phyloP scores from a whole-genome alignment of 2,113 vertebrate genomes.

The Myrmecophaga tridactyla region DNA sequence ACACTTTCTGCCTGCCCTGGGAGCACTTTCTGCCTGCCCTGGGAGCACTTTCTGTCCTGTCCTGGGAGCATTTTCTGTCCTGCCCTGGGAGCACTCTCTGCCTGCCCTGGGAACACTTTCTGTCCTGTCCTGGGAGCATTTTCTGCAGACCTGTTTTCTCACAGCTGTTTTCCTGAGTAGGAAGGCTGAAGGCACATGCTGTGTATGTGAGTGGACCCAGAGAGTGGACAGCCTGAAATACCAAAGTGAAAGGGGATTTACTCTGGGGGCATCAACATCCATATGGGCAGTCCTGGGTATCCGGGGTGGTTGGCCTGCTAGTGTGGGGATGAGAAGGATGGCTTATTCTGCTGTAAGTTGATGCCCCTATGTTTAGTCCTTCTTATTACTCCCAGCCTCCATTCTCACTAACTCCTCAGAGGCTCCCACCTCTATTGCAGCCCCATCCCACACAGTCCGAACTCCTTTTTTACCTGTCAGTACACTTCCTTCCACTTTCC shows the following conservation, averaged over 20 bases:
- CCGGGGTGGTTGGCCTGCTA: neutral
- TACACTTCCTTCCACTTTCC: neutral
- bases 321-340: rapidly evolving
- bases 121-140: neutral
- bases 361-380: rapidly evolving
- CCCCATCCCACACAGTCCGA: neutral
- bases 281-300: neutral
- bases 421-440: neutral
- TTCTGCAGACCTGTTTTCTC: neutral
- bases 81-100: neutral
- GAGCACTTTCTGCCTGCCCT: neutral
- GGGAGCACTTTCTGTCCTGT: too few species aligned
- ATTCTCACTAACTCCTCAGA: rapidly evolving
- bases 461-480: neutral
- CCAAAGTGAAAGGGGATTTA: neutral
- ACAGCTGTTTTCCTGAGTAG: neutral
- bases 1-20: neutral
- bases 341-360: neutral
- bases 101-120: neutral
- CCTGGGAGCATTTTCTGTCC: neutral
- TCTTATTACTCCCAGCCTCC: neutral
- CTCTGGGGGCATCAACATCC: neutral
- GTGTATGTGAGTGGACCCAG: rapidly evolving
- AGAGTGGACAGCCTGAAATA: neutral
- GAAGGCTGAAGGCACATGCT: neutral